These are phyloP conservation scores for Ophion slaviceki DNA, from an alignment of 2,888 invertebrate species.

Conservation along the genomic window DNA sequence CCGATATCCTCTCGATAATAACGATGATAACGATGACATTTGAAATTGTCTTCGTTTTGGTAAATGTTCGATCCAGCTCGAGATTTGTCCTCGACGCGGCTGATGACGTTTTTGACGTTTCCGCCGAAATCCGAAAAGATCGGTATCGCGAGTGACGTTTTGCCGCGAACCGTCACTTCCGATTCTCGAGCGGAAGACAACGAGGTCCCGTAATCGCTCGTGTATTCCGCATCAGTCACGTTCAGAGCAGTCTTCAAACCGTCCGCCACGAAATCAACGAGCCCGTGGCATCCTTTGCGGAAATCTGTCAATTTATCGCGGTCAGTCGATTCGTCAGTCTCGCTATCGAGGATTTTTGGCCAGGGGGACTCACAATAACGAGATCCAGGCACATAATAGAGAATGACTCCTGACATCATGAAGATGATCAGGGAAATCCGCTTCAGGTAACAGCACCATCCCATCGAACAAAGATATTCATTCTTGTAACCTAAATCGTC, in stretches of 20 bases:
- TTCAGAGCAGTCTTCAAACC: conserved; percentile 72
- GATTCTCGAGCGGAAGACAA: conserved; percentile 39
- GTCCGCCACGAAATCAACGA: conserved; percentile 75
- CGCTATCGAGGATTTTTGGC: neutral
- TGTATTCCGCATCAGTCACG: conserved; percentile 52
- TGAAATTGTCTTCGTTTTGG: conserved; percentile 5
- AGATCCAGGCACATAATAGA: conserved; percentile 78
- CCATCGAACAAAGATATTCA: conserved; percentile 49
- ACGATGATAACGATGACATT: neutral
- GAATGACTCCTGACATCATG: conserved; percentile 70
- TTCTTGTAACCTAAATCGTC: conserved; percentile 47
- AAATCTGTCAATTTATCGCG: conserved; percentile 70
- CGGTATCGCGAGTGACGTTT: conserved; percentile 12
- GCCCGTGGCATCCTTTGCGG: conserved; percentile 71
- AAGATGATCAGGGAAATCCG: conserved; percentile 70
- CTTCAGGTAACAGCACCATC: conserved; percentile 74
- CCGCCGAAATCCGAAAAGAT: neutral
- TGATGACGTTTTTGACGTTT: neutral
- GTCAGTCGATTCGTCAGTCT: neutral
- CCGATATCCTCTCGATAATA: neutral
- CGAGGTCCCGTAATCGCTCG: conserved; percentile 42
- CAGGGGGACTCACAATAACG: conserved; percentile 76
- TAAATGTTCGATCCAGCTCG: neutral
- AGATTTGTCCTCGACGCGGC: neutral
- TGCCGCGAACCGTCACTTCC: conserved; percentile 3